phyloP scores from a whole-genome alignment of 2,888 invertebrate genomes.

The Herminia tarsipennalis region DNA sequence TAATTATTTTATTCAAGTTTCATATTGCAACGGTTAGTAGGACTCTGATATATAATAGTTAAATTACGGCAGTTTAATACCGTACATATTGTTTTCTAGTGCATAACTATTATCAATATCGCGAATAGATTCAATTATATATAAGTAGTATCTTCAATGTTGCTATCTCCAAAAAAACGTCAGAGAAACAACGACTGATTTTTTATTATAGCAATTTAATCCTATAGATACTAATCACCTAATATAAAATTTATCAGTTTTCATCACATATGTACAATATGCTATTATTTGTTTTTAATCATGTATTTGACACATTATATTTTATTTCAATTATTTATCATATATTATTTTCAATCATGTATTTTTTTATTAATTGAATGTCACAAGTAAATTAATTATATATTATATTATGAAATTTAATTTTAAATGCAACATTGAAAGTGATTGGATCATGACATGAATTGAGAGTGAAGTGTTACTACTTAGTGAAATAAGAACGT shows the following conservation, averaged over 20 bases:
- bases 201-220: constrained; percentile 32
- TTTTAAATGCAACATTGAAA: constrained; percentile 45
- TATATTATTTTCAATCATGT: constrained; percentile 56
- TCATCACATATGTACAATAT: constrained; percentile 40
- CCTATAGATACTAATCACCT: constrained; percentile 15
- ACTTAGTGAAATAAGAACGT: constrained; percentile 45
- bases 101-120: constrained; percentile 31
- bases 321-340: constrained; percentile 51
- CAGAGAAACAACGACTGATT: constrained; percentile 34
- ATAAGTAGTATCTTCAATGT: constrained; percentile 33
- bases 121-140: constrained; percentile 21
- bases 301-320: constrained; percentile 43
- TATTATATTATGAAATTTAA: constrained; percentile 44
- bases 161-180: constrained; percentile 32
- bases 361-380: constrained; percentile 53
- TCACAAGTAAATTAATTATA: constrained; percentile 57
- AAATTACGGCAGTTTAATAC: constrained; percentile 22
- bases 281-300: constrained; percentile 37
- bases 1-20: constrained; percentile 33
- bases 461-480: constrained; percentile 56
- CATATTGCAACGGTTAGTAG: constrained; percentile 23
- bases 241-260: constrained; percentile 28
- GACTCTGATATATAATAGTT: constrained; percentile 26
- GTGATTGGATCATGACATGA: constrained; percentile 65
- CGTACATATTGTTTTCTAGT: constrained; percentile 33